These are phyloP conservation scores for Drosophila bocki DNA, from an alignment of 1,140 invertebrate genomes.

Conservation along the genomic window DNA sequence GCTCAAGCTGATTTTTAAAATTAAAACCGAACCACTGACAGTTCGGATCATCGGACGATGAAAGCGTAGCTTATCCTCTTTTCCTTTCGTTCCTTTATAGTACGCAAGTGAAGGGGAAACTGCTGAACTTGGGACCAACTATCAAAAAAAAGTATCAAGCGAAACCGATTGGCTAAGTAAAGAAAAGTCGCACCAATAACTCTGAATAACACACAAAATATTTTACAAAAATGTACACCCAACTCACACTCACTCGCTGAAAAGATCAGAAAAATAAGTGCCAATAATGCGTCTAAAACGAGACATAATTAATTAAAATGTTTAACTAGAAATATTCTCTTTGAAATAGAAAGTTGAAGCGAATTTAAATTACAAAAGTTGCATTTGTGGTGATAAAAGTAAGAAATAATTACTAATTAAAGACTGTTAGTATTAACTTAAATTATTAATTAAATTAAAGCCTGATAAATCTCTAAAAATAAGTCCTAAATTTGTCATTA, in stretches of 20 bases:
- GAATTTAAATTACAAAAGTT: background rate
- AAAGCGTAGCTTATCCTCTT: slow-evolving; percentile 54
- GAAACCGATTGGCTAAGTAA: slow-evolving; percentile 75
- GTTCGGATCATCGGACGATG: slow-evolving; percentile 50
- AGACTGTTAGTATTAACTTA: background rate
- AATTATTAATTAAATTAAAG: background rate
- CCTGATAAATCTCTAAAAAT: too few species aligned
- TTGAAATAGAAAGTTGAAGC: background rate
- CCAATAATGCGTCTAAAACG: slow-evolving; percentile 60
- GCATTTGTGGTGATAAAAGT: background rate
- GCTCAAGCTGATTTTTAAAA: slow-evolving; percentile 42
- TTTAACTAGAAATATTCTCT: background rate
- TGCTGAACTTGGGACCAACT: slow-evolving; percentile 64
- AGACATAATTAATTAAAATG: background rate
- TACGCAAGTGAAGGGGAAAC: slow-evolving; percentile 71
- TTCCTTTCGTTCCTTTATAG: slow-evolving; percentile 64
- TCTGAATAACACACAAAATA: background rate
- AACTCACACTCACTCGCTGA: slow-evolving; percentile 34
- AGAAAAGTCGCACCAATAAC: slow-evolving; percentile 44
- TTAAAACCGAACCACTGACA: slow-evolving; percentile 59
- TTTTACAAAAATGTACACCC: slow-evolving; percentile 5
- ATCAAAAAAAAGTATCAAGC: slow-evolving; percentile 42
- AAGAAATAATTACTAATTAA: background rate
- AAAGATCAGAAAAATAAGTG: slow-evolving; percentile 41
- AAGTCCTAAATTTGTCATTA: background rate